Evolutionary conservation across 2,113 vertebrate species (phyloP), one percentile per base, ranked within the genome.

Genomic region (Neopipo cinnamomea): DNA sequence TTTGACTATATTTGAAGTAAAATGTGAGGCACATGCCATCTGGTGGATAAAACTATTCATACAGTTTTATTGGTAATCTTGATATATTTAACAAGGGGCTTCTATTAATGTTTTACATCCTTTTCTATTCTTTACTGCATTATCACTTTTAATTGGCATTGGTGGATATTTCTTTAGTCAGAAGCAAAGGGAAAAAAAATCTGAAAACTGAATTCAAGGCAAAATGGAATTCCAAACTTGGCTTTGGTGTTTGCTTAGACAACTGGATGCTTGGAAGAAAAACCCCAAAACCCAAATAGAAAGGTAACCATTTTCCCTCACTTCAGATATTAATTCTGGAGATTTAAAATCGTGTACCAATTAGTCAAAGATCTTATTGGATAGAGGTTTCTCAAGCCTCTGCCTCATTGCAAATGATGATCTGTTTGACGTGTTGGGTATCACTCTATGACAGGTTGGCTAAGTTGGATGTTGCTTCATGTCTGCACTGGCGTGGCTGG

Each of bases 41-140:
- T 97, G 78, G 91, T 97, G 97, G 97, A 91, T 88, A 85, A 79
- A 85, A 67, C 27, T 72, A 44, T 79, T 68, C 61, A 56, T 87
- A 84, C 94, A 88, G 39, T 39, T 92, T 83, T 78, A n/a, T 78
- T 90, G 27, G 14, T 66, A 78, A 42, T 70, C 37, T 44, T 49
- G 21, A 8, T 87, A 2, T 16, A 35, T 61, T 79, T 85, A 73
- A 59, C n/a, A 56, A 53, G 33, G 44, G 59, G 31, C 19, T 75
- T 71, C 20, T 70, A 27, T 68, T 68, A 85, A 37, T 1, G 0
- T 35, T 86, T 85, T 74, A 39, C 49, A 28, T 73, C 14, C 4
- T 23, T 49, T 65, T 77, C 31, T 50, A 23, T 95, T 84, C 33
- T 56, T 1, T 82, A 47, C 28, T 58, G 18, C 28, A 7, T 59